These are phyloP conservation scores for Vespertilio murinus DNA, from an alignment of 2,797 vertebrate genomes.

Conservation along the genomic window DNA sequence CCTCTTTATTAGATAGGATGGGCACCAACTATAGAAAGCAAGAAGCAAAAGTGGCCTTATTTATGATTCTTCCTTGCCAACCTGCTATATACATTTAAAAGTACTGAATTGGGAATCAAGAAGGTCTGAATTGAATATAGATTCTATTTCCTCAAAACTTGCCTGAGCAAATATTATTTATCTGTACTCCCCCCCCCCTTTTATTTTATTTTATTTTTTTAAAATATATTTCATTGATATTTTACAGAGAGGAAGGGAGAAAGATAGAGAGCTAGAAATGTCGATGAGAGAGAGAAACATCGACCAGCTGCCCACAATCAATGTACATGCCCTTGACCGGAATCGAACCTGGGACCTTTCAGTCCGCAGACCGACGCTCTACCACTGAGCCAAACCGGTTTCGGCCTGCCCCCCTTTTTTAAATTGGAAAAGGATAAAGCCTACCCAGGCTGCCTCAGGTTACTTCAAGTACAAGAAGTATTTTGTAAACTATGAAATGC, in stretches of 20 bases:
- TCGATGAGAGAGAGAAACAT: too few species aligned
- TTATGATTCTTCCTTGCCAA: background rate
- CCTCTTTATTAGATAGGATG: background rate
- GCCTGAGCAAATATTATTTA: background rate
- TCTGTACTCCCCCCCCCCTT: background rate
- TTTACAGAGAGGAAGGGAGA: too few species aligned
- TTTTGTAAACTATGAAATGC: slow-evolving; percentile 30
- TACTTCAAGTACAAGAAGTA: background rate
- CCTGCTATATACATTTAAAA: slow-evolving; percentile 28
- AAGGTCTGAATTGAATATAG: background rate
- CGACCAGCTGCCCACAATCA: too few species aligned
- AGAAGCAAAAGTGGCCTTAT: background rate
- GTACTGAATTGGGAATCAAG: background rate
- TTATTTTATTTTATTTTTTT: too few species aligned
- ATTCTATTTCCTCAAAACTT: slow-evolving; percentile 33
- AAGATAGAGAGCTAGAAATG: too few species aligned
- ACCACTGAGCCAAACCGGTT: too few species aligned
- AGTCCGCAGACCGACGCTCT: too few species aligned
- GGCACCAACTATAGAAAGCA: slow-evolving; percentile 11
- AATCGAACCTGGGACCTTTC: too few species aligned
- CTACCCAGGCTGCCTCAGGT: background rate
- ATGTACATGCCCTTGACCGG: too few species aligned
- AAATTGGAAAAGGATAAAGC: slow-evolving; percentile 1
- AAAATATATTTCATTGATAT: too few species aligned
- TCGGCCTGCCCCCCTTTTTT: background rate